Conservation (phyloP, 2,113 vertebrate species). For the Rousettus leschenaultii region DNA sequence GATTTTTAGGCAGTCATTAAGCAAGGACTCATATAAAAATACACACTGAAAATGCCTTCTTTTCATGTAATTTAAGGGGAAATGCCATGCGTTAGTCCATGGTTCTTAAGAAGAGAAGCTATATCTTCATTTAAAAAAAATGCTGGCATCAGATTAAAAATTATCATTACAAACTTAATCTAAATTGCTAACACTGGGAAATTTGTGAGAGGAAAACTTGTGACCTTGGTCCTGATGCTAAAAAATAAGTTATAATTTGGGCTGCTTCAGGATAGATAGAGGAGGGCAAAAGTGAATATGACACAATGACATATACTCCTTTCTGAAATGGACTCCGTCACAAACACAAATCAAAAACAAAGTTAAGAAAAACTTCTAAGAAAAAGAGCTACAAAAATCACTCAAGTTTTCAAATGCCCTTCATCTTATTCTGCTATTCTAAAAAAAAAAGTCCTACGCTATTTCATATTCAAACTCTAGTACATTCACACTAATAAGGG, state of each 20-base stretch:
- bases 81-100: background rate
- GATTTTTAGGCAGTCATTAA: background rate
- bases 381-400: slow-evolving; percentile 15
- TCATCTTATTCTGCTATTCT: background rate
- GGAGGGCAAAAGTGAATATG: background rate
- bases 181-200: slow-evolving; percentile 2
- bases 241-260: background rate
- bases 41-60: slow-evolving; percentile 17
- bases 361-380: slow-evolving; percentile 48
- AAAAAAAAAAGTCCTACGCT: background rate
- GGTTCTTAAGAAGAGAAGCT: background rate
- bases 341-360: background rate
- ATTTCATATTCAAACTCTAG: background rate
- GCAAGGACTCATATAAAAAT: background rate
- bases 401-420: slow-evolving; percentile 25
- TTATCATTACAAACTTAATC: background rate
- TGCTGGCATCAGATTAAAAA: background rate
- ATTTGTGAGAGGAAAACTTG: slow-evolving; percentile 20
- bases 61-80: slow-evolving; percentile 29
- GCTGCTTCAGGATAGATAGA: background rate
- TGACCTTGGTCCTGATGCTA: slow-evolving; percentile 37
- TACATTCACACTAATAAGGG: background rate
- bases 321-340: background rate
- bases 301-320: background rate
- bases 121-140: slow-evolving; percentile 42